These are phyloP conservation scores for Limnephilus auricula DNA, from an alignment of 2,888 invertebrate species.

Conservation along the genomic window DNA sequence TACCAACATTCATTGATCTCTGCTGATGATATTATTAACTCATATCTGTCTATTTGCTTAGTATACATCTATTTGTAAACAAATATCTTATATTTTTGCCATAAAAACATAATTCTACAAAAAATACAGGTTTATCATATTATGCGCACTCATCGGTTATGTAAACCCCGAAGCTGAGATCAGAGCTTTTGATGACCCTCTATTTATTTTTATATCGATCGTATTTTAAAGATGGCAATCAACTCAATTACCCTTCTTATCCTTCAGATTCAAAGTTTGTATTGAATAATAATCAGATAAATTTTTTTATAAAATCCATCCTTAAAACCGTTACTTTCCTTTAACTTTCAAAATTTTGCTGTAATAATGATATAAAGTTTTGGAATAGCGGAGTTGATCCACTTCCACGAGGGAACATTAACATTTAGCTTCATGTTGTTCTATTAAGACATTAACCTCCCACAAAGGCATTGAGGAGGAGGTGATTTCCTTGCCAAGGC, in stretches of 20 bases:
- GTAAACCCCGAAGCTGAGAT: not conserved
- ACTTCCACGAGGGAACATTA: conserved; percentile 20
- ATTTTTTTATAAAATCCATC: not conserved
- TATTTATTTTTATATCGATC: not conserved
- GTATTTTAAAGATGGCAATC: conserved; percentile 13
- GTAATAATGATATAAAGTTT: not conserved
- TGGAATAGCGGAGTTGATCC: not conserved
- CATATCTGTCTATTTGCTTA: not conserved
- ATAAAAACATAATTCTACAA: not conserved
- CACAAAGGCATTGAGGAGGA: conserved; percentile 50
- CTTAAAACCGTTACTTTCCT: not conserved
- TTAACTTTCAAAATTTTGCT: not conserved
- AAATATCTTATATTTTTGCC: not conserved
- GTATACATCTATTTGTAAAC: not conserved
- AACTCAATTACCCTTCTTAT: not conserved
- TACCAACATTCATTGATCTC: not conserved
- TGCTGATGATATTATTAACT: not conserved
- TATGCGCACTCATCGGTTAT: not conserved
- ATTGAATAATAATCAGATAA: not conserved
- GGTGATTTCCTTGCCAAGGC: conserved; percentile 32
- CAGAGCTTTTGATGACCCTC: not conserved
- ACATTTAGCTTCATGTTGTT: conserved; percentile 44
- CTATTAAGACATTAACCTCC: conserved; percentile 64
- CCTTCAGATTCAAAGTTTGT: not conserved
- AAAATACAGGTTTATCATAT: not conserved